Conservation (phyloP, 2,113 vertebrate species). For the Phainopepla nitens region DNA sequence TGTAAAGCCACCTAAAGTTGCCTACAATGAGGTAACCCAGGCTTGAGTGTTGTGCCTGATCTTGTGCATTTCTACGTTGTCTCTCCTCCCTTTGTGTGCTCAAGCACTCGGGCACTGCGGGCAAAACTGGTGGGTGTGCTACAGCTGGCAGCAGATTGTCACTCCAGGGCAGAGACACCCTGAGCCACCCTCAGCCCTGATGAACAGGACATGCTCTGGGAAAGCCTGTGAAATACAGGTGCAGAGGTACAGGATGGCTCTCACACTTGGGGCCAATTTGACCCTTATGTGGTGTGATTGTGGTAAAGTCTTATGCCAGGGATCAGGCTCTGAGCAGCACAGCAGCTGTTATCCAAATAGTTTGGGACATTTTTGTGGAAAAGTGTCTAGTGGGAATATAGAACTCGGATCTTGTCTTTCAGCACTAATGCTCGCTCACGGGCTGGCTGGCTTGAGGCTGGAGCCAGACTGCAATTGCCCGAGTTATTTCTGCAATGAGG, state of each 20-base stretch:
- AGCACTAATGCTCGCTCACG: not conserved
- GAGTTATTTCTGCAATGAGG: conserved; percentile 45
- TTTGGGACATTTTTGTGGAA: not conserved
- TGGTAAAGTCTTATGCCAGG: not conserved
- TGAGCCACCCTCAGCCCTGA: not conserved
- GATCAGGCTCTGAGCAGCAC: not conserved
- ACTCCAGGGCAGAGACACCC: not conserved
- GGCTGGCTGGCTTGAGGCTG: not conserved
- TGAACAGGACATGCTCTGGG: not conserved
- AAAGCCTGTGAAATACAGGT: not conserved
- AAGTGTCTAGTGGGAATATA: not conserved
- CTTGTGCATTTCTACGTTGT: not conserved
- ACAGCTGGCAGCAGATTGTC: not conserved
- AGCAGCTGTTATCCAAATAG: not conserved
- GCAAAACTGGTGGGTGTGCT: not conserved
- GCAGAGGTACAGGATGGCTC: not conserved
- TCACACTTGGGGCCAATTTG: accelerated
- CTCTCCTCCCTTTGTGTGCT: not conserved
- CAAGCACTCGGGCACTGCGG: accelerated
- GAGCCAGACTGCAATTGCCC: not conserved
- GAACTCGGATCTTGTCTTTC: not conserved
- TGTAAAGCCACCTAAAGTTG: not conserved
- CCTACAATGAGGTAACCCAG: not conserved
- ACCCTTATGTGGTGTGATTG: not conserved
- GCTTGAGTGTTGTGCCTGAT: not conserved